These are phyloP conservation scores for Sebastes hopkinsi DNA, from an alignment of 2,797 vertebrate genomes.

Conservation along the genomic window DNA sequence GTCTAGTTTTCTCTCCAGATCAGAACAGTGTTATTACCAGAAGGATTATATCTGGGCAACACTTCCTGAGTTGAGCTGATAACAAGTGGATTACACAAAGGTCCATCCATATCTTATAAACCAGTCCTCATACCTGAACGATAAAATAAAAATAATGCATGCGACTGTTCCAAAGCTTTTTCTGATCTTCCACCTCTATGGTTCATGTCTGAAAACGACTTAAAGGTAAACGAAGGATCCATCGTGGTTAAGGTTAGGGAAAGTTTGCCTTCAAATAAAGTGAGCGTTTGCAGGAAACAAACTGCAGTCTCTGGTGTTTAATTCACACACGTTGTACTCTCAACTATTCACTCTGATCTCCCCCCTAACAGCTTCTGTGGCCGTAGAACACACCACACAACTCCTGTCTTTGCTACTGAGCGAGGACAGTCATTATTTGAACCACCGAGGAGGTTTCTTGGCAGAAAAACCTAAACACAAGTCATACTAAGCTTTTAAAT, in stretches of 20 bases:
- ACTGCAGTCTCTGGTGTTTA: background rate
- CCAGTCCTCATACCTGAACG: background rate
- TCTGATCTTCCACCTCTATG: background rate
- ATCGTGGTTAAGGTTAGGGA: background rate
- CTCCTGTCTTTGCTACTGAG: background rate
- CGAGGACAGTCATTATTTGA: background rate
- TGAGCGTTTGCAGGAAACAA: background rate
- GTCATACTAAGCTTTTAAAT: background rate
- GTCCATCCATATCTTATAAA: background rate
- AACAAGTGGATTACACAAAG: conserved; percentile 62
- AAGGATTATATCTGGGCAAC: conserved; percentile 58
- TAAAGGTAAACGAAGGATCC: background rate
- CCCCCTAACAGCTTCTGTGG: background rate
- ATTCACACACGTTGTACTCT: background rate
- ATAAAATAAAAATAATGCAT: background rate
- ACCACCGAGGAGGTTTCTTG: background rate
- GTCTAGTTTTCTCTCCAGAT: conserved; percentile 41
- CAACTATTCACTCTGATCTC: background rate
- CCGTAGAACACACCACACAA: background rate
- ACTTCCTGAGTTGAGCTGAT: conserved; percentile 48
- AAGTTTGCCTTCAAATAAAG: background rate
- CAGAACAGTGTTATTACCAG: conserved; percentile 37
- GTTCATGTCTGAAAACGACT: background rate
- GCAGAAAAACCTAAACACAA: conserved; percentile 12
- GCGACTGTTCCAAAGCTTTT: background rate